Base-by-base conservation (phyloP, 2,888 invertebrate genomes). In the Neocrepidodera transversa region DNA sequence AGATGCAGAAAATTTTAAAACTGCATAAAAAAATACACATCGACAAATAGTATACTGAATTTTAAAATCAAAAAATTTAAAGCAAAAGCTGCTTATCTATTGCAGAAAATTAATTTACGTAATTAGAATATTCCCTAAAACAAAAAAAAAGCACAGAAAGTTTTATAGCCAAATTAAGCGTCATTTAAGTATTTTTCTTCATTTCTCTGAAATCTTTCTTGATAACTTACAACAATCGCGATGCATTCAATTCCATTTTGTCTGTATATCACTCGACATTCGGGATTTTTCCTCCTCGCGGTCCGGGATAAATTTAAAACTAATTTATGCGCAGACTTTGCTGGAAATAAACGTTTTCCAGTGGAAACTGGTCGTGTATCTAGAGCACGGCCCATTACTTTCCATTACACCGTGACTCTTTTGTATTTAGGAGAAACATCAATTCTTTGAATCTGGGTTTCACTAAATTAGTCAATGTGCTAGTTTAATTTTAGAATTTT, bases 351-450 rank as follows among this genome's bases (percentile, higher is more conserved):
- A 65, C 65, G 64, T 56, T 64, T 64, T 62, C 16, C 60, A 36
- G 60, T 54, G 59, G 23, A 53, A 50, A 36, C 50, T 38, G 56
- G 56, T 58, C 56, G 20, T 47, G 47, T 62, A 48, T 62, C 54
- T 64, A 64, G 60, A 65, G 63, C 62, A 68, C 67, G 68, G 65
- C 65, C 70, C 72, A 72, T 72, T 71, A 71, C 69, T 68, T 62
- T 64, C 69, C 66, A 69, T 70, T 71, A 72, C 65, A 58, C 38
- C 28, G 62, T 61, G 59, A 68, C 62, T 67, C 61, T 53, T 61
- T 49, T 63, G 57, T 63, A 64, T 65, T 59, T 60, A 66, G 65
- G 58, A 63, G 63, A 63, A 58, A 65, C 63, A 65, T 64, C 60
- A 64, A 66, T 63, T 63, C 36, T 20, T 43, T 38, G 42, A 36